Evolutionary conservation across 2,113 vertebrate species (phyloP).

Genomic region (Xiphorhynchus elegans): DNA sequence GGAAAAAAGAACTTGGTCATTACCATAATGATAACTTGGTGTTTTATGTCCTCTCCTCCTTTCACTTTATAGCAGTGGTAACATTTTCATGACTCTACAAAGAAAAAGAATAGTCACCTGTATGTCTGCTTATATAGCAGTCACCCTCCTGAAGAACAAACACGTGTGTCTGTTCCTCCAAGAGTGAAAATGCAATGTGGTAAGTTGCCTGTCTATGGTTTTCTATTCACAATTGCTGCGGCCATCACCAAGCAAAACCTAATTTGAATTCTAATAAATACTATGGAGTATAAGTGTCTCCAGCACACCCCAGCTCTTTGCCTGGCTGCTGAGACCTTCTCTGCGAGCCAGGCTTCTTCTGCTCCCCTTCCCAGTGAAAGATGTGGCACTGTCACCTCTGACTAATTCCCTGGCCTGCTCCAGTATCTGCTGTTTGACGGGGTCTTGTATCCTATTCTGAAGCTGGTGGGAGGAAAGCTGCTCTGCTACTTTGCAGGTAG

Average conservation of each 20-base stretch:
- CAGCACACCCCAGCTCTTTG: too few species aligned
- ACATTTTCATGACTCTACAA: not conserved
- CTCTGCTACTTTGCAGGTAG: too few species aligned
- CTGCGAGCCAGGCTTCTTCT: not conserved
- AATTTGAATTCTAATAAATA: not conserved
- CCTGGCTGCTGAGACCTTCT: accelerated
- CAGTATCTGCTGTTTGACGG: not conserved
- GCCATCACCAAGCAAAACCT: not conserved
- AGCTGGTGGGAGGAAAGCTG: accelerated
- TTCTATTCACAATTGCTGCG: not conserved
- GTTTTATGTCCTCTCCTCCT: not conserved
- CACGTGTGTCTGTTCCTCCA: not conserved
- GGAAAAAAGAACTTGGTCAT: not conserved
- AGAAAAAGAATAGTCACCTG: accelerated
- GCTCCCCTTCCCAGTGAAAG: not conserved
- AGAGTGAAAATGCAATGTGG: not conserved
- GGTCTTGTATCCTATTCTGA: not conserved
- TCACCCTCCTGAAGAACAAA: not conserved
- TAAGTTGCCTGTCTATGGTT: accelerated
- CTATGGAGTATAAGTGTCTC: accelerated
- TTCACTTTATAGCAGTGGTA: not conserved
- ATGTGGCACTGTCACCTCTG: not conserved
- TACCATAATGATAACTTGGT: not conserved
- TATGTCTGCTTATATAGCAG: accelerated
- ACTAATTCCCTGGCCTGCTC: accelerated